Evolutionary conservation across 37 sponge, comb jelly and placozoan species (phyloP).

Genomic region (Cliona cf. orientalis): DNA sequence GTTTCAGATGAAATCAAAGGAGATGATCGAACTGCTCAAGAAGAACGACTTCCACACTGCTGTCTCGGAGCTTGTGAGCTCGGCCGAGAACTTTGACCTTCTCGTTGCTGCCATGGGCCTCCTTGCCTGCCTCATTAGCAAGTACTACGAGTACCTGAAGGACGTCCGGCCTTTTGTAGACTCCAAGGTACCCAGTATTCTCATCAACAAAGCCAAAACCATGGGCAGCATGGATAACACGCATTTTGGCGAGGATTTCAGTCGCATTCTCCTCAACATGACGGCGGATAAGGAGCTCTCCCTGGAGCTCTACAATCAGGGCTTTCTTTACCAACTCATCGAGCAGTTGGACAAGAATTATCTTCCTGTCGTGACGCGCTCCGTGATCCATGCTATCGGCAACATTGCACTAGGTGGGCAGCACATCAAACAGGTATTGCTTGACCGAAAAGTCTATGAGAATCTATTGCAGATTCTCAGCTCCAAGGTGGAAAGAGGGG

Average conservation of each 20-base stretch:
- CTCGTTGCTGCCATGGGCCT: slow-evolving; percentile 6
- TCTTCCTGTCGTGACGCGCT: slow-evolving; percentile 13
- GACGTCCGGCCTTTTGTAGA: slow-evolving; percentile 38
- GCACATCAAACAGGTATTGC: slow-evolving; percentile 57
- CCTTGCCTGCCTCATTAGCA: slow-evolving; percentile 27
- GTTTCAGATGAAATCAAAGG: slow-evolving; percentile 22
- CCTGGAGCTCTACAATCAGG: slow-evolving; percentile 33
- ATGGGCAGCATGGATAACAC: background rate
- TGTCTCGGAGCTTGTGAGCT: slow-evolving; percentile 22
- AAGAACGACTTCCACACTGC: slow-evolving; percentile 29
- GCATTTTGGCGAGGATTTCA: slow-evolving; percentile 65
- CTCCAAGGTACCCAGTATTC: background rate
- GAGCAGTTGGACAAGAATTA: slow-evolving; percentile 15
- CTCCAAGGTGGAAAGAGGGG: slow-evolving; percentile 9
- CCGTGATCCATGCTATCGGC: slow-evolving; percentile 71
- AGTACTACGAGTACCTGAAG: slow-evolving; percentile 37
- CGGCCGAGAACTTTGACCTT: background rate
- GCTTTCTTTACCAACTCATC: slow-evolving; percentile 48
- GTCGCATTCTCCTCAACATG: slow-evolving; percentile 67
- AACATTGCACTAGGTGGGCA: slow-evolving; percentile 80
- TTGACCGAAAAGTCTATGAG: slow-evolving; percentile 32
- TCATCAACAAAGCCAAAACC: slow-evolving; percentile 20
- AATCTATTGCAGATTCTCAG: slow-evolving; percentile 30
- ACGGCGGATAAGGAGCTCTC: slow-evolving; percentile 78
- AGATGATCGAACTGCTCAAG: slow-evolving; percentile 4